Conservation (phyloP, 2,888 invertebrate genomes). For the Erebia palarica region DNA sequence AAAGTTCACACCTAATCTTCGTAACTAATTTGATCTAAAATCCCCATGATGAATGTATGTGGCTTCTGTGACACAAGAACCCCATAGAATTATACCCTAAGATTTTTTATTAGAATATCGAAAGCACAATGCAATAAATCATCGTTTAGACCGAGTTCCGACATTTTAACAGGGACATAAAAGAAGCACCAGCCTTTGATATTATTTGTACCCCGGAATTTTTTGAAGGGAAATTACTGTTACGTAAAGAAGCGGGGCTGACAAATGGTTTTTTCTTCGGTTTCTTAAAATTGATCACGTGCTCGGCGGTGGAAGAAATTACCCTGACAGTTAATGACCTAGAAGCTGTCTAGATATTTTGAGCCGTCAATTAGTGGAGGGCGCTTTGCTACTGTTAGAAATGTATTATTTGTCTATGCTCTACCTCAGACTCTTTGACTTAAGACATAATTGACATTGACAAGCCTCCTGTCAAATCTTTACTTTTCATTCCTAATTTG, state of each 20-base stretch:
- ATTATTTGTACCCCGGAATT: slow-evolving; percentile 33
- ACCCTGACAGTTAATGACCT: slow-evolving; percentile 19
- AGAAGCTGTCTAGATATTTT: slow-evolving; percentile 23
- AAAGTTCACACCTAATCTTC: slow-evolving; percentile 3
- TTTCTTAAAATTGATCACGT: slow-evolving; percentile 24
- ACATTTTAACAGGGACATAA: slow-evolving; percentile 40
- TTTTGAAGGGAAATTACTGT: slow-evolving; percentile 30
- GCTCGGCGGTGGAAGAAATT: slow-evolving; percentile 20
- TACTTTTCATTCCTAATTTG: too few relatives aligned
- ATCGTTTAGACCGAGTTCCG: slow-evolving; percentile 36
- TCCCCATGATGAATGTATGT: slow-evolving; percentile 15
- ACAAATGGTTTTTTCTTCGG: slow-evolving; percentile 28
- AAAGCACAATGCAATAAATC: slow-evolving; percentile 37
- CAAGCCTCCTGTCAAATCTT: too few relatives aligned
- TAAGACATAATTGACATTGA: too few relatives aligned
- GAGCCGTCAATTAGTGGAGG: not conserved
- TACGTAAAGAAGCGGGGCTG: slow-evolving; percentile 26
- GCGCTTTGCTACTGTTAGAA: too few relatives aligned
- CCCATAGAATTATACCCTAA: slow-evolving; percentile 13
- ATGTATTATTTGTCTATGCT: too few relatives aligned
- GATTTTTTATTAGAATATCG: slow-evolving; percentile 32
- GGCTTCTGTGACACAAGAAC: slow-evolving; percentile 15
- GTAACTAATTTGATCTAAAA: slow-evolving; percentile 14
- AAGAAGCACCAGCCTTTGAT: slow-evolving; percentile 36
- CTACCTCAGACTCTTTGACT: too few relatives aligned